Percentiles rank a stretch among this genome's conserved stretches.
Evolutionary conservation across 2,113 vertebrate species (phyloP).

Genomic region (Myrmecobius fasciatus): DNA sequence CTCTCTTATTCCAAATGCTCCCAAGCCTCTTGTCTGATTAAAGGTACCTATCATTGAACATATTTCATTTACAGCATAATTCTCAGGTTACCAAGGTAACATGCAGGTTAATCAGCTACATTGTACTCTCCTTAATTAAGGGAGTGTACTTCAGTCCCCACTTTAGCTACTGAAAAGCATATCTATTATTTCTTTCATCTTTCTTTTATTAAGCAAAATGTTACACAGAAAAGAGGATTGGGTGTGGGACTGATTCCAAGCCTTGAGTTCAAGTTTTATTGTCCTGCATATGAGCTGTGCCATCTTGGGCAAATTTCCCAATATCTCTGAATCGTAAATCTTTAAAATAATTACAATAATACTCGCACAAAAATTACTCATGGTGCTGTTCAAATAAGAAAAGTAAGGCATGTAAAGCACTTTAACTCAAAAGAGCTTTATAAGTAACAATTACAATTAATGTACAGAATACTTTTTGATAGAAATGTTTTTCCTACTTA

Average conservation of each 20-base stretch:
- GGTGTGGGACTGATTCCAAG: neutral
- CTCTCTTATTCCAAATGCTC: constrained; percentile 72
- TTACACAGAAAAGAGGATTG: neutral
- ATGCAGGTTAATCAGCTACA: constrained; percentile 84
- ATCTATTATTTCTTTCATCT: constrained; percentile 64
- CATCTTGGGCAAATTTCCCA: neutral
- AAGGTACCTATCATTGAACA: constrained; percentile 68
- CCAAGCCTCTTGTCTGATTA: constrained; percentile 73
- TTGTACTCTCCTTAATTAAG: constrained; percentile 84
- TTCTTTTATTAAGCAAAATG: constrained; percentile 5
- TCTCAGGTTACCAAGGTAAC: constrained; percentile 85
- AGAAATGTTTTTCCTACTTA: neutral
- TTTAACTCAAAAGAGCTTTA: neutral
- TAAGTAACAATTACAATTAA: neutral
- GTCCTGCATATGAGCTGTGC: constrained; percentile 59
- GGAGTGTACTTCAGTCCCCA: constrained; percentile 82
- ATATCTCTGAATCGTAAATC: neutral
- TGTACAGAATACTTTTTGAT: neutral
- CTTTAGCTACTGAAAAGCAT: constrained; percentile 81
- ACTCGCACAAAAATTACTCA: neutral
- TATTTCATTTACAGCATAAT: constrained; percentile 80
- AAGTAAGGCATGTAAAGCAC: neutral
- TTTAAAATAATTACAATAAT: neutral
- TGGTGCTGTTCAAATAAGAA: neutral
- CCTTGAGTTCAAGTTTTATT: neutral